phyloP scores from a whole-genome alignment of 2,888 invertebrate genomes.

The Drosophila suboccidentalis region DNA sequence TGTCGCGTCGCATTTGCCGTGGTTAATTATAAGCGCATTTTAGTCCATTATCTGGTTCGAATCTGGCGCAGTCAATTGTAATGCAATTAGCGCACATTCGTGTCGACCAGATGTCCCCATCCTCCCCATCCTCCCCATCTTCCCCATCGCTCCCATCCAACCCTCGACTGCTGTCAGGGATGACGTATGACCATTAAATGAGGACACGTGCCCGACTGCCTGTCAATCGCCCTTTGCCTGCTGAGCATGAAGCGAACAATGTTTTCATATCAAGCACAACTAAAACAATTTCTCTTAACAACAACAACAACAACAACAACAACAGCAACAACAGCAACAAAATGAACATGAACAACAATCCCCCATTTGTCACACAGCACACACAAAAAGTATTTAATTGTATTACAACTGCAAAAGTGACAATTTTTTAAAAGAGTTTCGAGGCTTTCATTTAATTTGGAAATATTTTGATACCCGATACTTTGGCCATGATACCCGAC shows the following conservation, averaged over 20 bases:
- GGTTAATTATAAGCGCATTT: slow-evolving; percentile 78
- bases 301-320: slow-evolving; percentile 36
- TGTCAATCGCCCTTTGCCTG: slow-evolving; percentile 19
- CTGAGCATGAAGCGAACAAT: slow-evolving; percentile 12
- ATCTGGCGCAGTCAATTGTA: slow-evolving; percentile 65
- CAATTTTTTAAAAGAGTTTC: slow-evolving; percentile 24
- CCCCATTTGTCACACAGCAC: slow-evolving; percentile 62
- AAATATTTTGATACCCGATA: slow-evolving; percentile 31
- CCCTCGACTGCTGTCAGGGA: slow-evolving; percentile 31
- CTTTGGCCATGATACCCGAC: not conserved
- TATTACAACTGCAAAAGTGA: slow-evolving; percentile 56
- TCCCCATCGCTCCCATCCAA: too few relatives aligned
- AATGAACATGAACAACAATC: slow-evolving; percentile 15
- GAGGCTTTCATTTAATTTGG: slow-evolving; percentile 57
- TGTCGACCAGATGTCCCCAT: slow-evolving; percentile 3
- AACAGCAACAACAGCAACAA: slow-evolving; percentile 35
- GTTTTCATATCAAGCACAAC: slow-evolving; percentile 40
- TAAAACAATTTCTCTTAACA: slow-evolving; percentile 59
- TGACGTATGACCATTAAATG: slow-evolving; percentile 67
- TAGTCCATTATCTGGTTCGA: slow-evolving; percentile 74
- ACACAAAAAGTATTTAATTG: slow-evolving; percentile 64
- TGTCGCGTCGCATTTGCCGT: slow-evolving; percentile 35
- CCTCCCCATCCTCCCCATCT: not conserved
- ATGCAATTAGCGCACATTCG: slow-evolving; percentile 70
- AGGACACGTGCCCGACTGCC: slow-evolving; percentile 52